Evolutionary conservation across 2,113 vertebrate species (phyloP), one percentile per base, ranked within the genome.

Genomic region (Axis porcinus): DNA sequence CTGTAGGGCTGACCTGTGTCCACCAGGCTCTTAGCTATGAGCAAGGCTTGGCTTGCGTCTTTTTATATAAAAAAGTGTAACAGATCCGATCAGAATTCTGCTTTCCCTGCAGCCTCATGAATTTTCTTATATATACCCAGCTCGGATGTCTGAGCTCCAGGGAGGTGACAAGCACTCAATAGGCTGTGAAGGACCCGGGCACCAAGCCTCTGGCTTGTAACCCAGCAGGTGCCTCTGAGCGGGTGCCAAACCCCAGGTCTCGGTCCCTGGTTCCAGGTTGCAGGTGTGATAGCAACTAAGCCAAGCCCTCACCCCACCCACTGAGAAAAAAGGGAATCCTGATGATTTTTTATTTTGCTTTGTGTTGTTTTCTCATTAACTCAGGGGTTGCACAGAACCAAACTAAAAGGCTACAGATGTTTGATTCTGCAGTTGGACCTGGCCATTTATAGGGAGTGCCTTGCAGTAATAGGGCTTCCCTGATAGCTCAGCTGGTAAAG

Each of bases 111-210:
- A 84, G 50, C 40, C 70, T 92, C 23, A 5, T 54, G 45, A 27
- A 45, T 12, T 70, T 19, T 52, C 47, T 70, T 57, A 58, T 4
- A 15, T 19, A 92, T 15, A 43, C 33, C 7, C 19, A 19, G n/a
- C n/a, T 9, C 16, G 54, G 85, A 50, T 33, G 91, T 33, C 4
- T 2, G 1, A 13, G 47, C 30, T 55, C 8, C n/a, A 27, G 10
- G 62, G 3, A 25, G 28, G 40, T 3, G 23, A 50, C 21, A 76
- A 54, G 9, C 3, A 16, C 43, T 30, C 43, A 2, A 0, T 1
- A 10, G 8, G 1, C 16, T 54, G 28, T 30, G 13, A 62, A 57
- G 30, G 8, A 4, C 25, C 50, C 40, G 0, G 17, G 43, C 25
- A 16, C 54, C 55, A 25, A 45, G 27, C 36, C 25, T 83, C 21